A percentile compares a stretch with the other conserved stretches of the same genome.
phyloP scores from a whole-genome alignment of 1,140 invertebrate genomes.

The Linepithema humile region DNA sequence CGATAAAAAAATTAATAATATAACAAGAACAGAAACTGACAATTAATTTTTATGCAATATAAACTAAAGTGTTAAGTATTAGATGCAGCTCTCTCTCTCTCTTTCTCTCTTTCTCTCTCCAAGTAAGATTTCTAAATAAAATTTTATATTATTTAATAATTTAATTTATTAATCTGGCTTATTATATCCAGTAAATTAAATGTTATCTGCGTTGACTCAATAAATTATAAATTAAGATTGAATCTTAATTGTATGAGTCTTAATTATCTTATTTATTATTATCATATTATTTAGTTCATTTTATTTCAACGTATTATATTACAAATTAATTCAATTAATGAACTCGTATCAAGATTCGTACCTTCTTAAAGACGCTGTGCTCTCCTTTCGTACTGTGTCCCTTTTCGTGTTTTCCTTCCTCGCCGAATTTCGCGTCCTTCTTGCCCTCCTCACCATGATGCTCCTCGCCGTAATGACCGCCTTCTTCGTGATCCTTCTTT shows the following conservation, averaged over 20 bases:
- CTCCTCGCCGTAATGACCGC: slow-evolving; percentile 78
- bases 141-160: no score
- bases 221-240: no score
- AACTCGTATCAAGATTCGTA: neutral
- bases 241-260: no score
- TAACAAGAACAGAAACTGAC: neutral
- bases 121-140: no score
- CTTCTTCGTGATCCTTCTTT: slow-evolving; percentile 79
- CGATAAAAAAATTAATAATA: neutral
- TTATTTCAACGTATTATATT: neutral
- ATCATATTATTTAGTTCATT: no score
- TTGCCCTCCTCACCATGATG: slow-evolving; percentile 78
- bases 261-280: no score
- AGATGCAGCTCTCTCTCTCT: no score
- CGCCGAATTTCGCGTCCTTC: slow-evolving; percentile 83
- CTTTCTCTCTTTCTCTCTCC: no score
- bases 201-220: no score
- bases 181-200: no score
- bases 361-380: slow-evolving; percentile 89
- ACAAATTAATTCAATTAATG: neutral
- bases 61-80: neutral
- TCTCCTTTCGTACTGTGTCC: slow-evolving; percentile 90
- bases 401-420: slow-evolving; percentile 88
- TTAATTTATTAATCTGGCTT: no score
- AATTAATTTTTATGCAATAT: neutral